phyloP scores from a whole-genome alignment of 2,888 invertebrate genomes.

The Alcis repandata region DNA sequence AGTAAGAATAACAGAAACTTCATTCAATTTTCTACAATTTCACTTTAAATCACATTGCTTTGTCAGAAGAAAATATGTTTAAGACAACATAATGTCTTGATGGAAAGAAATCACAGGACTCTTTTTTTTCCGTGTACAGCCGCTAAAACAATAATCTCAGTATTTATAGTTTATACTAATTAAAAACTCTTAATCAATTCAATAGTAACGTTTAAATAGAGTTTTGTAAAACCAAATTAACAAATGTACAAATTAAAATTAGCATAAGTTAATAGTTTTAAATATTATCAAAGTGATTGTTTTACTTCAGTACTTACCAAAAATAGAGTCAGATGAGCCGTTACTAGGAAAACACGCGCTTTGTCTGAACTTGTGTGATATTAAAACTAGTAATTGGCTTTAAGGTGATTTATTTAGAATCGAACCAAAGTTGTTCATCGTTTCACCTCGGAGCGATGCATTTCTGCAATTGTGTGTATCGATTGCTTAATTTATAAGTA shows the following conservation, averaged over 20 bases:
- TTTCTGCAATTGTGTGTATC: background rate
- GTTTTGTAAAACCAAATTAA: conserved; percentile 1
- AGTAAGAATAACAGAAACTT: too few relatives aligned
- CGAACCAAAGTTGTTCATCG: background rate
- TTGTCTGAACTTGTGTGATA: background rate
- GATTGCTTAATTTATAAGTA: background rate
- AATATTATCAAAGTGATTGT: conserved; percentile 4
- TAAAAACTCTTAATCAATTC: background rate
- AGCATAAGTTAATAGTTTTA: too few relatives aligned
- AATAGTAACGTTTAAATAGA: conserved; percentile 13
- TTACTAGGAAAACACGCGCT: background rate
- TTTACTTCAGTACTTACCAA: background rate
- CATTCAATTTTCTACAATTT: too few relatives aligned
- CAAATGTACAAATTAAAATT: conserved; percentile 39
- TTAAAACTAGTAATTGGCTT: background rate
- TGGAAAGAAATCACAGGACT: too few relatives aligned
- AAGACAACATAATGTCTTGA: too few relatives aligned
- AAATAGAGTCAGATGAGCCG: background rate
- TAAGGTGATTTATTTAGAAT: background rate
- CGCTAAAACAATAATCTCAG: too few relatives aligned
- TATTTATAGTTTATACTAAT: too few relatives aligned
- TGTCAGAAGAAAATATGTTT: too few relatives aligned
- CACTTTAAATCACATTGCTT: too few relatives aligned
- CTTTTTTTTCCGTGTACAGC: too few relatives aligned
- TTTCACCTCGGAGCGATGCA: background rate